phyloP scores from a whole-genome alignment of 2,888 invertebrate species.

The Diarsia mendica region DNA sequence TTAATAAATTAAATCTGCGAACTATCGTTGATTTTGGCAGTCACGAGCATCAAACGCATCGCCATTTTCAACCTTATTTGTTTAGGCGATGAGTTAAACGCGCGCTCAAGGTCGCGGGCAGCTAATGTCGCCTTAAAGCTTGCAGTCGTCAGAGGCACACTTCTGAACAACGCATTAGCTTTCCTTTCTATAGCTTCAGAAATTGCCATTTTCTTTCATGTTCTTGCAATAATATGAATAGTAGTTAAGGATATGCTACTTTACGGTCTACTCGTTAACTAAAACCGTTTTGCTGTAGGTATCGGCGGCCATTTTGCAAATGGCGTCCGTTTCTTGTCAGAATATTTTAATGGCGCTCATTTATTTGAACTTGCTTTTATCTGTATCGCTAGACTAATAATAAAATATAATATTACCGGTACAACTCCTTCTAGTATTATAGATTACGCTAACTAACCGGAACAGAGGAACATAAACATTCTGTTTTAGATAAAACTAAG shows the following conservation, averaged over 20 bases:
- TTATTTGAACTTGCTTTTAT: slow-evolving; percentile 46
- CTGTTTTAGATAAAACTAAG: slow-evolving; percentile 25
- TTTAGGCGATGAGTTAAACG: too few relatives aligned
- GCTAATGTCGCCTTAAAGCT: too few relatives aligned
- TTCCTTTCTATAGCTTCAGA: background rate
- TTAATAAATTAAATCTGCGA: too few relatives aligned
- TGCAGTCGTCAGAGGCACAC: background rate
- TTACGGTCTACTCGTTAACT: slow-evolving; percentile 39
- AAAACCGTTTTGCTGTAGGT: slow-evolving; percentile 41
- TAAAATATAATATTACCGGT: slow-evolving; percentile 41
- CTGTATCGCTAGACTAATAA: slow-evolving; percentile 24
- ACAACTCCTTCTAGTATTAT: slow-evolving; percentile 17
- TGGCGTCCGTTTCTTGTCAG: slow-evolving; percentile 52
- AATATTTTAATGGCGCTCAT: slow-evolving; percentile 48
- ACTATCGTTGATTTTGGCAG: too few relatives aligned
- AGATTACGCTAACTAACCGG: slow-evolving; percentile 21
- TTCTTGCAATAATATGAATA: slow-evolving; percentile 13
- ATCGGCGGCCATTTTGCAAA: slow-evolving; percentile 37
- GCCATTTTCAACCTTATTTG: too few relatives aligned
- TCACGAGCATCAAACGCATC: too few relatives aligned
- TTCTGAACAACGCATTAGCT: slow-evolving; percentile 11
- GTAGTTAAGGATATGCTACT: slow-evolving; percentile 34
- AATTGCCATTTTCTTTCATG: slow-evolving; percentile 21
- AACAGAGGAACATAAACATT: slow-evolving; percentile 25
- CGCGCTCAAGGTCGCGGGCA: too few relatives aligned